A percentile compares a stretch with the other conserved stretches of the same genome.
These are phyloP conservation scores for Coenonympha arcania DNA, from an alignment of 2,888 invertebrate genomes.

Conservation along the genomic window DNA sequence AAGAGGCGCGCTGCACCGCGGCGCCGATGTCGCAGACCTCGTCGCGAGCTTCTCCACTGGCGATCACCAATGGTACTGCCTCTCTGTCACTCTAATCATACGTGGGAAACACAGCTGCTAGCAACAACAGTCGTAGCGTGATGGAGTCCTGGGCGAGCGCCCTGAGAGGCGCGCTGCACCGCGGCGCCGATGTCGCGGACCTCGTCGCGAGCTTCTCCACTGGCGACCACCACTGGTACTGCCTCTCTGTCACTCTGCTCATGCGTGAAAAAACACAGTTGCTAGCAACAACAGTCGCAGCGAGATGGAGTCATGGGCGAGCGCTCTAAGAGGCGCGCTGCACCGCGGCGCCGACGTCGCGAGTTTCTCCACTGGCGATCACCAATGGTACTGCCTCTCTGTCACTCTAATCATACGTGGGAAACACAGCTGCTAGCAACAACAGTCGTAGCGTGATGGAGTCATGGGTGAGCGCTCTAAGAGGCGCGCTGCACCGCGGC, in stretches of 20 bases:
- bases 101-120: background rate
- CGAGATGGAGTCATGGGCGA: slow-evolving; percentile 95
- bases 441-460: slow-evolving; percentile 85
- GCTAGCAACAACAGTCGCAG: slow-evolving; percentile 78
- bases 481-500: too few relatives aligned
- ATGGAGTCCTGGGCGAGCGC: slow-evolving; percentile 96
- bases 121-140: slow-evolving; percentile 83
- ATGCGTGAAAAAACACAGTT: background rate
- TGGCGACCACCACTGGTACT: slow-evolving; percentile 66
- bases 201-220: slow-evolving; percentile 75
- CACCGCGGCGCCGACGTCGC: slow-evolving; percentile 69
- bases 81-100: background rate
- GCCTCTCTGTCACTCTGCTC: background rate
- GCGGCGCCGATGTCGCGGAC: slow-evolving; percentile 68
- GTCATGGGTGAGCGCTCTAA: slow-evolving; percentile 89
- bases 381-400: slow-evolving; percentile 51
- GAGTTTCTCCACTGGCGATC: slow-evolving; percentile 69
- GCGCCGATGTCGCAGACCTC: slow-evolving; percentile 71
- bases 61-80: slow-evolving; percentile 62
- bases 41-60: slow-evolving; percentile 74
- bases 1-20: slow-evolving; percentile 77
- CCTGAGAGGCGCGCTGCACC: slow-evolving; percentile 79
- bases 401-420: background rate
- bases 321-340: slow-evolving; percentile 83
- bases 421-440: slow-evolving; percentile 44